Evolutionary conservation across 1,140 invertebrate genomes (phyloP).

Genomic region (Coptotermes formosanus): DNA sequence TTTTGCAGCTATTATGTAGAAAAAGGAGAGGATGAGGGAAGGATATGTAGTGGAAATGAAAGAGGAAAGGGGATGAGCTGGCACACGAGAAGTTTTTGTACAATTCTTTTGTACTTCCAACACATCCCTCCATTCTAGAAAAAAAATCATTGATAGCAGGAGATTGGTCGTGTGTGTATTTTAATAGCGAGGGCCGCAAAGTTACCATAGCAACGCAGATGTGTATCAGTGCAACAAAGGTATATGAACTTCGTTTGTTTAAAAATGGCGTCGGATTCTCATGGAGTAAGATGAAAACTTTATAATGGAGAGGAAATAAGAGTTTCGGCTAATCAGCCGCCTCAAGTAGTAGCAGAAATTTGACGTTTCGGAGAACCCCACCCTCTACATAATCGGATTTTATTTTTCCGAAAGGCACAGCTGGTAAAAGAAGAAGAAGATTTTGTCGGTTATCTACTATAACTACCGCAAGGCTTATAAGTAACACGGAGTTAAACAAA

Average conservation of each 20-base stretch:
- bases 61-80: background rate
- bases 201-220: background rate
- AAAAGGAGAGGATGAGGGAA: background rate
- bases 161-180: slow-evolving; percentile 9
- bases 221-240: background rate
- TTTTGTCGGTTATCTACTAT: too few species aligned
- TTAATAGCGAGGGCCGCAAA: slow-evolving; percentile 17
- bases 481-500: too few species aligned
- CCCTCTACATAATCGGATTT: too few species aligned
- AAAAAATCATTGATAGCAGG: background rate
- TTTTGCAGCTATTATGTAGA: background rate
- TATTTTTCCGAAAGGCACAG: too few species aligned
- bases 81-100: slow-evolving; percentile 1
- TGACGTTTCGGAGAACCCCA: too few species aligned
- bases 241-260: background rate
- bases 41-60: background rate
- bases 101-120: background rate
- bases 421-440: too few species aligned
- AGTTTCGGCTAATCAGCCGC: too few species aligned
- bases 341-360: too few species aligned
- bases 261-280: background rate
- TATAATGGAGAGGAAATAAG: too few species aligned
- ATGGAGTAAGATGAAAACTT: background rate
- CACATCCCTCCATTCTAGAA: background rate
- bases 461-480: too few species aligned